phyloP scores from a whole-genome alignment of 2,113 vertebrate species.

The Irena cyanogastra region DNA sequence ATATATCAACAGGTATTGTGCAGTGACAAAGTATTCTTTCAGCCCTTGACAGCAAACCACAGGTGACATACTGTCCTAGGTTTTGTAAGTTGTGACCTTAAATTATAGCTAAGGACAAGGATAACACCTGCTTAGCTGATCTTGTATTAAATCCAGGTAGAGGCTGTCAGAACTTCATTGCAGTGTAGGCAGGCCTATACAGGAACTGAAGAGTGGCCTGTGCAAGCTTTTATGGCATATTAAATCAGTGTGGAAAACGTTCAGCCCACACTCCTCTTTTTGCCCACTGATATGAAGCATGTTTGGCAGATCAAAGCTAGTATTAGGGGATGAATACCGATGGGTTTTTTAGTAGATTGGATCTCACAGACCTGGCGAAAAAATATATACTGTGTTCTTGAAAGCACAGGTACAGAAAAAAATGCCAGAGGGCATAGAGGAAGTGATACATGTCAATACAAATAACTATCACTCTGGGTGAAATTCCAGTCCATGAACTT shows the following conservation, averaged over 20 bases:
- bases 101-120: not conserved
- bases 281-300: conserved; percentile 5
- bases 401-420: not conserved
- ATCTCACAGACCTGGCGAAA: conserved; percentile 16
- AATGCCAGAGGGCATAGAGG: not conserved
- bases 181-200: conserved; percentile 25
- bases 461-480: conserved; percentile 21
- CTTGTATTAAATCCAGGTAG: not conserved
- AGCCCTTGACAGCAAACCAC: not conserved
- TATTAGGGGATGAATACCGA: not conserved
- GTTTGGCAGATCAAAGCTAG: conserved; percentile 37
- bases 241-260: conserved; percentile 13
- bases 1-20: not conserved
- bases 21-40: not conserved
- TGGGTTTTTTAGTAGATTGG: not conserved
- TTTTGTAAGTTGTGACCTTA: not conserved
- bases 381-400: not conserved
- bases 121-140: conserved; percentile 17
- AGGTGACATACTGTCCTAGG: not conserved
- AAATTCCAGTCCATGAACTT: conserved; percentile 37
- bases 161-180: not conserved
- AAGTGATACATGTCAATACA: conserved; percentile 49
- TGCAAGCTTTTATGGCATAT: not conserved
- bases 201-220: conserved; percentile 4
- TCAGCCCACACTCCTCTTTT: not conserved